Evolutionary conservation across 2,113 vertebrate genomes (phyloP).

Genomic region (Dasyornis broadbenti): DNA sequence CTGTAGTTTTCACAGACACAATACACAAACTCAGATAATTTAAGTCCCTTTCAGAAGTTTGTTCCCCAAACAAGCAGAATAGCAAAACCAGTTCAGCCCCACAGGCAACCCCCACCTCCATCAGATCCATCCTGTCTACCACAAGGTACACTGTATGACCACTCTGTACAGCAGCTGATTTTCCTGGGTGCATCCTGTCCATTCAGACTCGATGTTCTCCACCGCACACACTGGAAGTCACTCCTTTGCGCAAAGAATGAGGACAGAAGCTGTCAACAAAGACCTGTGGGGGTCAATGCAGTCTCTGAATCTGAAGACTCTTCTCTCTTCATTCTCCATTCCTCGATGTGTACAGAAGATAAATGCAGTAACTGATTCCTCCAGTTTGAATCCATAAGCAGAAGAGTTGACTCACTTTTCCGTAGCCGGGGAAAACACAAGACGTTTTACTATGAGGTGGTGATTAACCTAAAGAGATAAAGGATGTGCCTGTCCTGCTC

Average conservation of each 20-base stretch:
- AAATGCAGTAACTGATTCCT: neutral
- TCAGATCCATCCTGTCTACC: neutral
- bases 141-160: neutral
- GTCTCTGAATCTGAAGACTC: neutral
- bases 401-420: neutral
- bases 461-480: neutral
- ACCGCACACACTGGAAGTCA: rapidly evolving
- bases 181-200: neutral
- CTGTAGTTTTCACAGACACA: neutral
- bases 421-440: neutral
- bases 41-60: neutral
- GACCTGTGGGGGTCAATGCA: neutral
- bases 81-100: neutral
- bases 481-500: neutral
- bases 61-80: neutral
- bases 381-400: neutral
- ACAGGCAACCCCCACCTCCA: neutral
- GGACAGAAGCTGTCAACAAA: neutral
- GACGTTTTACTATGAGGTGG: neutral
- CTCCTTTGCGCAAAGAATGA: neutral
- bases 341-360: neutral
- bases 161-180: neutral
- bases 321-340: neutral
- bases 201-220: neutral
- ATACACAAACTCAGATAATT: neutral